phyloP scores from a whole-genome alignment of 1,140 invertebrate species.

The Caenorhabditis briggsae region DNA sequence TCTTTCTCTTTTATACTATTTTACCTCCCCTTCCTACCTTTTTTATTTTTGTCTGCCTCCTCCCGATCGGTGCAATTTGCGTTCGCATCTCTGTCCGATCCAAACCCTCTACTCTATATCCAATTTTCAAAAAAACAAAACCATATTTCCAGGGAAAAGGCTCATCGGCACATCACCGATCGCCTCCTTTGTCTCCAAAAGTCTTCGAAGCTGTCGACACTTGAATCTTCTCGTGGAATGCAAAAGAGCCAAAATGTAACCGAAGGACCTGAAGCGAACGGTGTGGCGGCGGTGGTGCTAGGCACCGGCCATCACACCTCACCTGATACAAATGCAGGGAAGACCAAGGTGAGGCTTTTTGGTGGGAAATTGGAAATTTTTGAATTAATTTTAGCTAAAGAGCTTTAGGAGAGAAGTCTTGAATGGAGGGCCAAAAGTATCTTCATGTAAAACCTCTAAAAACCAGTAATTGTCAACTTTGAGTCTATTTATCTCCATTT shows the following conservation, averaged over 20 bases:
- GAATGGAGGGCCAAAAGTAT: too few relatives aligned
- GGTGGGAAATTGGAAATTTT: neutral
- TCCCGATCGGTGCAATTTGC: slow-evolving; percentile 25
- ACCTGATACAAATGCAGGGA: slow-evolving; percentile 47
- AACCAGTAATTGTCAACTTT: too few relatives aligned
- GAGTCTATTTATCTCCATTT: too few relatives aligned
- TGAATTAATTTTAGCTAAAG: neutral
- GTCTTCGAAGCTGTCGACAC: slow-evolving; percentile 54
- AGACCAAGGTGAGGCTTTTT: slow-evolving; percentile 12
- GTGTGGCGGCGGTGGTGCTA: slow-evolving; percentile 17
- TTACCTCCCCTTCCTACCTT: neutral
- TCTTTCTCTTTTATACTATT: neutral
- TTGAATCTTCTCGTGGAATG: slow-evolving; percentile 55
- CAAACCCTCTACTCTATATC: neutral
- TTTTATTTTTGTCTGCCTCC: neutral
- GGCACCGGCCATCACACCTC: slow-evolving; percentile 34
- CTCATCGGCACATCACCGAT: slow-evolving; percentile 52
- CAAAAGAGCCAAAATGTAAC: slow-evolving; percentile 54
- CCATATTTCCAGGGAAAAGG: slow-evolving; percentile 17
- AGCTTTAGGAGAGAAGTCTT: neutral
- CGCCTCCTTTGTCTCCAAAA: slow-evolving; percentile 29
- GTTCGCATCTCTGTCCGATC: neutral
- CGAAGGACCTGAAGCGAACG: slow-evolving; percentile 21
- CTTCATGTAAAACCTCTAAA: too few relatives aligned
- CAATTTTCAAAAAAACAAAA: neutral